Evolutionary conservation across 2,113 vertebrate genomes (phyloP).

Genomic region (Chitala chitala): DNA sequence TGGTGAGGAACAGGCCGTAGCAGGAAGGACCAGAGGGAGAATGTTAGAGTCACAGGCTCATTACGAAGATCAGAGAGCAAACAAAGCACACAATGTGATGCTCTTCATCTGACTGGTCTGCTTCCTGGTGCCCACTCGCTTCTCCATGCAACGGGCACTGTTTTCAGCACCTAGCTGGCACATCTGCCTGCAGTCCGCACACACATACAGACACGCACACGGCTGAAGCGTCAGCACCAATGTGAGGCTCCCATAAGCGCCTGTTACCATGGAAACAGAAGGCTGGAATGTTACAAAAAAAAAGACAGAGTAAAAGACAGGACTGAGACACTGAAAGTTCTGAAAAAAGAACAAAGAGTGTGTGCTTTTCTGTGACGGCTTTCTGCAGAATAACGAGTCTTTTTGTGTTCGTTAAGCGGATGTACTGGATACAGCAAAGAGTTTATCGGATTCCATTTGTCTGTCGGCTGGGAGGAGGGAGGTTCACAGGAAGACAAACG

Average conservation of each 20-base stretch:
- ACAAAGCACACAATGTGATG: background rate
- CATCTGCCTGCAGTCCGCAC: slow-evolving; percentile 56
- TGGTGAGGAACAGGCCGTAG: slow-evolving; percentile 56
- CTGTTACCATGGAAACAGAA: slow-evolving; percentile 68
- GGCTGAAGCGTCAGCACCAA: slow-evolving; percentile 48
- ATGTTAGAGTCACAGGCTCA: slow-evolving; percentile 20
- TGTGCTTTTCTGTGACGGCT: background rate
- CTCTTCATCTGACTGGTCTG: background rate
- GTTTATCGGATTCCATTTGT: too few relatives aligned
- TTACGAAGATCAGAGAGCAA: slow-evolving; percentile 7
- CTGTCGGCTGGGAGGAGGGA: too few relatives aligned
- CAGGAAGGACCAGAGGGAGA: slow-evolving; percentile 42
- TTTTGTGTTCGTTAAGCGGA: too few relatives aligned
- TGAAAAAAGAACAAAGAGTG: slow-evolving; percentile 26
- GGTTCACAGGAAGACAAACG: background rate
- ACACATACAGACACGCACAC: too few relatives aligned
- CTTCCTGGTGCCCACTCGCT: slow-evolving; percentile 19
- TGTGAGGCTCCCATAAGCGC: slow-evolving; percentile 64
- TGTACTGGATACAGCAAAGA: too few relatives aligned
- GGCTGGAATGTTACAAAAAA: slow-evolving; percentile 48
- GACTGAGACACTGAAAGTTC: slow-evolving; percentile 36
- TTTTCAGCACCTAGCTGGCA: slow-evolving; percentile 46
- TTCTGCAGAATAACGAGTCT: background rate
- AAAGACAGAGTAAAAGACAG: slow-evolving; percentile 35
- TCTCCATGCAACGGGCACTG: slow-evolving; percentile 32